Conservation (phyloP, 2,113 vertebrate species). For the Gavia stellata region DNA sequence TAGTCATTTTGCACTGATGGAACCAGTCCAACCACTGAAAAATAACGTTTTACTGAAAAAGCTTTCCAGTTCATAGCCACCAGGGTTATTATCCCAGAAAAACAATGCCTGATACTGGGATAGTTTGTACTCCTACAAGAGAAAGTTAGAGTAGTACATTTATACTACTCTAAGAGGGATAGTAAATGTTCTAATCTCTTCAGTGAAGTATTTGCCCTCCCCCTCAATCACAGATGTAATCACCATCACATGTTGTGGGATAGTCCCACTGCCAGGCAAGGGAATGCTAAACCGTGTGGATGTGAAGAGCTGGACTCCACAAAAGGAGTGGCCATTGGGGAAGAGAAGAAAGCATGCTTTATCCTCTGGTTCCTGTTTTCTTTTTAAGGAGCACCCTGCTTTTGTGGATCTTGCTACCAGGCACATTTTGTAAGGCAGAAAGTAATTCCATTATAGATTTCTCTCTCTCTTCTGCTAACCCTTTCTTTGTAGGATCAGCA, state of each 20-base stretch:
- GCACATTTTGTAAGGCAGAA: background rate
- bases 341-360: background rate
- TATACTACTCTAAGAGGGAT: background rate
- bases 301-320: background rate
- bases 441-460: constrained; percentile 41
- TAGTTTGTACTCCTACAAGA: background rate
- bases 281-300: background rate
- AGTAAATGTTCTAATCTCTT: background rate
- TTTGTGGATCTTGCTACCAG: background rate
- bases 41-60: background rate
- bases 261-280: background rate
- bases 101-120: background rate
- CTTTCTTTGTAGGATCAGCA: constrained; percentile 20
- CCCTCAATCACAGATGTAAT: background rate
- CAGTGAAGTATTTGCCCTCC: background rate
- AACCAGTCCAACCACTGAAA: background rate
- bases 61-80: background rate
- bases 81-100: background rate
- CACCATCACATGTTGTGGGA: background rate
- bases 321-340: background rate
- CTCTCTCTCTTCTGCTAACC: background rate
- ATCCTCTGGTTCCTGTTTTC: background rate
- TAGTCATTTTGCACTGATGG: background rate
- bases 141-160: background rate
- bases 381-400: background rate